These are phyloP conservation scores for Dicyrtoma fusca DNA, from an alignment of 2,888 invertebrate species.

Conservation along the genomic window DNA sequence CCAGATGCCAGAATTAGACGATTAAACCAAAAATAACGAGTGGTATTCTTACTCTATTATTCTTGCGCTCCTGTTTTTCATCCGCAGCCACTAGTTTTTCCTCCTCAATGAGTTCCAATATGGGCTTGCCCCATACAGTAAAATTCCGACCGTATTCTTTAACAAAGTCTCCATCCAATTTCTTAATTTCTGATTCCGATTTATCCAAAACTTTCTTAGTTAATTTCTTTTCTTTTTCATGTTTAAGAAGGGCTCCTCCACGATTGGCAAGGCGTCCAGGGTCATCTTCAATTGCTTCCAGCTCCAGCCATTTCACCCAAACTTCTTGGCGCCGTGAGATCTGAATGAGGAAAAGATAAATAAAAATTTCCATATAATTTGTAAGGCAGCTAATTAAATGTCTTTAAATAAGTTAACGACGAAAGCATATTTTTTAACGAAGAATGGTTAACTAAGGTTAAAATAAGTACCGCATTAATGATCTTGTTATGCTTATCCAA, in stretches of 20 bases:
- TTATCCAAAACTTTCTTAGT: constrained; percentile 30
- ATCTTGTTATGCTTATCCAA: constrained; percentile 24
- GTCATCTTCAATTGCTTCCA: constrained; percentile 35
- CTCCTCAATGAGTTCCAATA: constrained; percentile 21
- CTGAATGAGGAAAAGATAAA: not conserved
- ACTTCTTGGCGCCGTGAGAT: not conserved
- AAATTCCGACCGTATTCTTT: constrained; percentile 12
- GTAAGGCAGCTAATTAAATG: too few relatives aligned
- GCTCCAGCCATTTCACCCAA: constrained; percentile 27
- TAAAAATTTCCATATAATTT: not conserved
- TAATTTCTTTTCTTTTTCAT: constrained; percentile 30
- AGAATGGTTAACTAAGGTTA: too few relatives aligned
- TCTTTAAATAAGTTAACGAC: too few relatives aligned
- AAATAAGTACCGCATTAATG: constrained; percentile 26
- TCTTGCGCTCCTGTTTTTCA: constrained; percentile 21
- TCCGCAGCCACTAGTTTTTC: constrained; percentile 21
- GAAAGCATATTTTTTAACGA: too few relatives aligned
- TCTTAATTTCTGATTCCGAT: constrained; percentile 26
- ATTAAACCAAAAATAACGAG: not conserved
- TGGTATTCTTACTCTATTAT: constrained; percentile 4
- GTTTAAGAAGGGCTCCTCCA: constrained; percentile 32
- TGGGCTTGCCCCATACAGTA: constrained; percentile 5
- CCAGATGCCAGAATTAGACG: too few relatives aligned
- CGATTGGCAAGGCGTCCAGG: constrained; percentile 23
- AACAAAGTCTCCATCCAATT: constrained; percentile 11